phyloP scores from a whole-genome alignment of 2,888 invertebrate species.

The Apamea epomidion region DNA sequence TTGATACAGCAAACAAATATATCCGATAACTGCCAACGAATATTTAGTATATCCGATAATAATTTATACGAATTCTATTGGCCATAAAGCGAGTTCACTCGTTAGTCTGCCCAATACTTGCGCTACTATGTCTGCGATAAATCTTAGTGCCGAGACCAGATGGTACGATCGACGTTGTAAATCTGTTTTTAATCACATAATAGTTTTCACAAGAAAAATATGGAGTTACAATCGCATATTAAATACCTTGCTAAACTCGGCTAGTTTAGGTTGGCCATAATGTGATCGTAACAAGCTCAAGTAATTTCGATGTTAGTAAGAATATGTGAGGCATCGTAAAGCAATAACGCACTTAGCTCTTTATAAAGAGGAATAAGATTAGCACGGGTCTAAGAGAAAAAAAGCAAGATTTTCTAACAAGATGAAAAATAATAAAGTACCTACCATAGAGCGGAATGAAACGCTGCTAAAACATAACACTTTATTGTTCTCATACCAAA shows the following conservation, averaged over 20 bases:
- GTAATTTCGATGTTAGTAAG: neutral
- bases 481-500: conserved; percentile 10
- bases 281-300: neutral
- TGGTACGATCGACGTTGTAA: conserved; percentile 57
- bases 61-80: conserved; percentile 57
- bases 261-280: neutral
- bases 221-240: conserved; percentile 13
- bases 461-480: neutral
- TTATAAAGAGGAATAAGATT: neutral
- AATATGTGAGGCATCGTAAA: neutral
- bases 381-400: neutral
- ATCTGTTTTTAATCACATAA: conserved; percentile 48
- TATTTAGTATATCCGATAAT: conserved; percentile 53
- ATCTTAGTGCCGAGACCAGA: conserved; percentile 59
- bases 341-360: neutral
- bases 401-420: neutral
- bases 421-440: neutral
- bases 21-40: conserved; percentile 44
- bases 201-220: conserved; percentile 36
- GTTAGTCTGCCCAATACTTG: conserved; percentile 48
- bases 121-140: conserved; percentile 39
- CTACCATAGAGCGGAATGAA: neutral
- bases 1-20: conserved; percentile 37
- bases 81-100: conserved; percentile 39
- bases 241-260: conserved; percentile 3